phyloP scores from a whole-genome alignment of 2,888 invertebrate genomes.

The Drosophila putrida region DNA sequence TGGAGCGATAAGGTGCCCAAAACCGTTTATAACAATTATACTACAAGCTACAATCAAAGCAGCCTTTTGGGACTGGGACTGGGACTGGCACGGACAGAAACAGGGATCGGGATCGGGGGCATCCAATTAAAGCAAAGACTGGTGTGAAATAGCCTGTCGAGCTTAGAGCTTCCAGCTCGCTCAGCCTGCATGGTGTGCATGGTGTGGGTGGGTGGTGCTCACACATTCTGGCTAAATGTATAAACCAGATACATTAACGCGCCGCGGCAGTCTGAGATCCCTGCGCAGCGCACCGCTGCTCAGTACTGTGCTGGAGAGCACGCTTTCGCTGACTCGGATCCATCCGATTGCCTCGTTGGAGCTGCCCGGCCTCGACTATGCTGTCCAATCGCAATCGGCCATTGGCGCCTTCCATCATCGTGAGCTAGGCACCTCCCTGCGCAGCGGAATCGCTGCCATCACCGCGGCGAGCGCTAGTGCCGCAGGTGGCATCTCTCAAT shows the following conservation, averaged over 20 bases:
- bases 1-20: slow-evolving; percentile 49
- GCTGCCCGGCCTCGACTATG: slow-evolving; percentile 85
- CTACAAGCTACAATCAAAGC: slow-evolving; percentile 30
- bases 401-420: slow-evolving; percentile 74
- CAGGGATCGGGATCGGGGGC: slow-evolving; percentile 10
- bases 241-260: slow-evolving; percentile 84
- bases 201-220: too few species aligned
- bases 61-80: slow-evolving; percentile 24
- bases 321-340: slow-evolving; percentile 85
- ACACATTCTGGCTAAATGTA: slow-evolving; percentile 82
- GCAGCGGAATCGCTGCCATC: slow-evolving; percentile 80
- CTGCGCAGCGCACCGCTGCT: slow-evolving; percentile 86
- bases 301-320: slow-evolving; percentile 85
- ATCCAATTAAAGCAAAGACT: slow-evolving; percentile 29
- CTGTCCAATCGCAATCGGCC: slow-evolving; percentile 82
- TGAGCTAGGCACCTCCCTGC: slow-evolving; percentile 80
- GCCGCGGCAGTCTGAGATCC: slow-evolving; percentile 86
- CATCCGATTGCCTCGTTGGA: slow-evolving; percentile 85
- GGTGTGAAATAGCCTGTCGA: slow-evolving; percentile 25
- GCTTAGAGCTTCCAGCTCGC: not conserved
- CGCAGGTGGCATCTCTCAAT: slow-evolving; percentile 70
- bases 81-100: not conserved
- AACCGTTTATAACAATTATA: slow-evolving; percentile 72
- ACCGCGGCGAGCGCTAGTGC: slow-evolving; percentile 72
- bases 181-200: not conserved